These are phyloP conservation scores for Rhinophrynus dorsalis DNA, from an alignment of 2,797 vertebrate species.

Conservation along the genomic window DNA sequence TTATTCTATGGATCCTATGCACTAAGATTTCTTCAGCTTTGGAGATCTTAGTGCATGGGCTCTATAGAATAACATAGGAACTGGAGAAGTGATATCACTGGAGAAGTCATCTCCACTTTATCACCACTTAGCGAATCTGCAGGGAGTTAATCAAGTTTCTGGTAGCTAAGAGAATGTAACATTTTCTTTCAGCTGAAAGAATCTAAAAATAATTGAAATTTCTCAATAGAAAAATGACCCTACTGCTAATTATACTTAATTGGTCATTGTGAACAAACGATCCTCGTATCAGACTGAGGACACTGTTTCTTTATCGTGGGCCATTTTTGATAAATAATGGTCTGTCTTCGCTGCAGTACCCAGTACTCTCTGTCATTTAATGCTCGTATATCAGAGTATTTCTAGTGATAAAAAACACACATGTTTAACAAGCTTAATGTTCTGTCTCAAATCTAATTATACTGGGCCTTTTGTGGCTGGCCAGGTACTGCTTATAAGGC, in stretches of 20 bases:
- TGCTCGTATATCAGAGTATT: conserved; percentile 23
- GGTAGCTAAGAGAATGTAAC: too few relatives aligned
- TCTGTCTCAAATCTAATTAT: conserved; percentile 24
- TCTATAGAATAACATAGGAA: too few relatives aligned
- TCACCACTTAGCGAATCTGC: too few relatives aligned
- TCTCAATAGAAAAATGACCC: not conserved
- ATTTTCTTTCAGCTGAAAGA: not conserved
- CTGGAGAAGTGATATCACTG: too few relatives aligned
- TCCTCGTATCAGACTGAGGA: not conserved
- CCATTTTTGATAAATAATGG: conserved; percentile 2
- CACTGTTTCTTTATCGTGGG: not conserved
- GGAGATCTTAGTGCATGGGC: too few relatives aligned
- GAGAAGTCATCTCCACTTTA: too few relatives aligned
- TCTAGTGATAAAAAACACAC: conserved; percentile 26
- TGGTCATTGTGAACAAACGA: not conserved
- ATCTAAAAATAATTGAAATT: not conserved
- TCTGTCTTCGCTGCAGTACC: not conserved
- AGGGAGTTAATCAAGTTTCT: too few relatives aligned
- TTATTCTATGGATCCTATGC: too few relatives aligned
- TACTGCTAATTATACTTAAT: conserved; percentile 1
- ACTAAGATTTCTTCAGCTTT: too few relatives aligned
- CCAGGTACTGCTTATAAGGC: conserved; percentile 14
- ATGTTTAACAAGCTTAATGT: conserved; percentile 17
- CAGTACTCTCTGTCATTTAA: conserved; percentile 9
- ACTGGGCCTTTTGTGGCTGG: conserved; percentile 10